These are phyloP conservation scores for Myotis brandtii DNA, from an alignment of 2,113 vertebrate genomes.

Conservation along the genomic window DNA sequence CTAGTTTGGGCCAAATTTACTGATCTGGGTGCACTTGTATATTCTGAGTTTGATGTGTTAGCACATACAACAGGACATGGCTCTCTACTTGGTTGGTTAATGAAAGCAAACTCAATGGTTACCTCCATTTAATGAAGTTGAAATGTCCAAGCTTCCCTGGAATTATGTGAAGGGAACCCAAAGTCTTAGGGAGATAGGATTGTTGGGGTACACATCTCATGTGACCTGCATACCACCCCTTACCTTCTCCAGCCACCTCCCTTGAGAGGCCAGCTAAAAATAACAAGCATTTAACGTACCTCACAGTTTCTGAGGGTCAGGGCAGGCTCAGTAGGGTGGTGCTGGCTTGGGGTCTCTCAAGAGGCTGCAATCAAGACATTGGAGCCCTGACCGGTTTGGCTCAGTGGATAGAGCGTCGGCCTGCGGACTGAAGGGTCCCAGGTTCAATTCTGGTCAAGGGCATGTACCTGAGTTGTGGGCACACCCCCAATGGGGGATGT, in stretches of 20 bases:
- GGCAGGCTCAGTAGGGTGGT: neutral
- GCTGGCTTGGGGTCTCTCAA: neutral
- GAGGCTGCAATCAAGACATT: neutral
- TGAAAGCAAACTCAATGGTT: neutral
- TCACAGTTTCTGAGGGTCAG: neutral
- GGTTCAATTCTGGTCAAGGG: too few species aligned
- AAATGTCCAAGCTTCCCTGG: neutral
- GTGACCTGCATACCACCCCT: neutral
- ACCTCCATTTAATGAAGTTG: neutral
- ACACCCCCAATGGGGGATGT: too few species aligned
- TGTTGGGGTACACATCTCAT: neutral
- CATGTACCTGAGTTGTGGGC: too few species aligned
- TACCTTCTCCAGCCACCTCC: neutral
- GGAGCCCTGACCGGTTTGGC: too few species aligned
- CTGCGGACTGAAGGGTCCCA: too few species aligned
- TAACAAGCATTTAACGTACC: neutral
- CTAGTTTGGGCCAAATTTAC: neutral
- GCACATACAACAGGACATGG: too few species aligned
- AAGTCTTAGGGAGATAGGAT: neutral
- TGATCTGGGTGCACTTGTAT: neutral
- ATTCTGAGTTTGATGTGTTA: neutral
- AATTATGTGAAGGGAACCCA: neutral
- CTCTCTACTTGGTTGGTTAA: neutral
- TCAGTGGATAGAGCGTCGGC: too few species aligned
- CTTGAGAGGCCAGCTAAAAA: neutral